Base-by-base conservation (phyloP, 2,113 vertebrate species). In the Leuciscus idus region DNA sequence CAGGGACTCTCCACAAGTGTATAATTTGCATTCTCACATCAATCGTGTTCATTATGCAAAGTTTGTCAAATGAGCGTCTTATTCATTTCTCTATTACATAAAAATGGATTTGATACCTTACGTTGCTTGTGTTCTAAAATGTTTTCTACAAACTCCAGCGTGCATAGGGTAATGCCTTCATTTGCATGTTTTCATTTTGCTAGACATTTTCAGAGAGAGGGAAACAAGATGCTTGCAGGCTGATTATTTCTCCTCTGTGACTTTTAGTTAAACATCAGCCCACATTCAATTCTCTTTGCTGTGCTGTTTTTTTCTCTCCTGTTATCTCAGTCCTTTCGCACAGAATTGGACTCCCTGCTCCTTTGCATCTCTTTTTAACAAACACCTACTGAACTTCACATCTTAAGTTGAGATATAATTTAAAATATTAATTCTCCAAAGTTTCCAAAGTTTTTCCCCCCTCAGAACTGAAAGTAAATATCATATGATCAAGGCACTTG, bases 251-350 rank as follows among this genome's bases (percentile, higher is more conserved):
- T 79, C 62, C 70, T 85, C 78, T 77, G 26, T 46, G 61, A 83
- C 59, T 46, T n/a, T 81, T 81, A 64, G 39, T 81, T 81, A 78
- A n/a, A 77, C 61, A 70, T 74, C 55, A 43, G n/a, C 43, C 70
- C 72, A 68, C 79, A 85, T 81, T 50, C 55, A 81, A 84, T 83
- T 83, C 73, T 80, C 76, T 88, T 33, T 50, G 52, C 72, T 50
- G 17, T 57, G 28, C 48, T 9, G 12, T 28, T 59, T 76, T 23
- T 52, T 68, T 62, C 36, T 61, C 43, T 61, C 1, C 6, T n/a
- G 36, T 13, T 77, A 10, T 78, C 70, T 52, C 21, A 15, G 46
- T 64, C 6, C 55, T 52, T 78, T 78, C 28, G 36, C 17, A 4
- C 50, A 39, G 19, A 19, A 52, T 26, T 75, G 28, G 52, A 33